Base-by-base conservation (phyloP, 2,113 vertebrate species). In the Archocentrus centrarchus region DNA sequence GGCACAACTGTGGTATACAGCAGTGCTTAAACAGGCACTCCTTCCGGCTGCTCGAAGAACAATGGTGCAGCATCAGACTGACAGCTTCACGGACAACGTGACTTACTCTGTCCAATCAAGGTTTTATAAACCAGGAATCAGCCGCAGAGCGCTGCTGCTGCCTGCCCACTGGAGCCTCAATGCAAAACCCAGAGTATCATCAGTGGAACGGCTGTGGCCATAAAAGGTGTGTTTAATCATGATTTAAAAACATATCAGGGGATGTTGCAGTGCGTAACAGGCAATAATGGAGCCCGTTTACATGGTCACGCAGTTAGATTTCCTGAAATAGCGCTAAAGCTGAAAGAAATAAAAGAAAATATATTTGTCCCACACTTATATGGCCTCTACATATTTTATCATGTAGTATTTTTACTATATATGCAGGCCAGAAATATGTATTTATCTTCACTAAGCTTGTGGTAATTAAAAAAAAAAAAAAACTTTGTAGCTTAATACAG, bases 1-100 rank as follows among this genome's bases (percentile, higher is more conserved):
- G 91, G 92, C 77, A 70, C 90, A 53, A 64, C 84, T 85, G 86
- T 82, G 79, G 87, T 88, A 77, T 82, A 59, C 66, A 73, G 50
- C 66, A 66, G 88, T 2, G 88, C 79, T 80, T 47, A 59, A 60
- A 83, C 62, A 39, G 55, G 79, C 93, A 41, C 90, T 85, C 83
- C 92, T 94, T 91, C 93, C 94, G 92, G 94, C 91, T 93, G 90
- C 89, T 88, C 60, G 1, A 84, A 92, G 93, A 96, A 96, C 95
- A 96, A 96, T 96, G 93, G 95, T 96, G 95, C 95, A 91, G 94
- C 92, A 94, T 88, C 86, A 81, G 89, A 80, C 92, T 92, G 93
- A 95, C 95, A 93, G 95, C 90, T 92, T 66, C 92, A 57, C 90
- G 86, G 77, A 84, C 92, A 93, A 95, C 95, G 95, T 96, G 94